These are phyloP conservation scores for Etheostoma nigrum DNA, from an alignment of 2,797 vertebrate genomes.

Conservation along the genomic window DNA sequence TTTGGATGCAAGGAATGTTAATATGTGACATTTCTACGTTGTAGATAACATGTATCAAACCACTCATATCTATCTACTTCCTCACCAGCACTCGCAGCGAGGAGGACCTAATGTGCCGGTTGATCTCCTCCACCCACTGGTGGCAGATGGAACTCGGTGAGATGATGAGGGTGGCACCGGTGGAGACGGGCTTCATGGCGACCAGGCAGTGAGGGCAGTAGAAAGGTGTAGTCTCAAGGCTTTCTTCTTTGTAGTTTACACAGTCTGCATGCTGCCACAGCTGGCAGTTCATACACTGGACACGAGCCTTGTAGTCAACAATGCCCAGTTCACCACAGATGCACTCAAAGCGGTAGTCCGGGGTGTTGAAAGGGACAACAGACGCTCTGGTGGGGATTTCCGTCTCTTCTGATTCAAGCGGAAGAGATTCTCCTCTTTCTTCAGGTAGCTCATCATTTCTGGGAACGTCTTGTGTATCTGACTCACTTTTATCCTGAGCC, in stretches of 20 bases:
- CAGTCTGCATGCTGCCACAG: conserved; percentile 98
- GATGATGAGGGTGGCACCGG: conserved; percentile 96
- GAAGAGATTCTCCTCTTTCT: conserved; percentile 13
- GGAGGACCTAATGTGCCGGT: conserved; percentile 92
- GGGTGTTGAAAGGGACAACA: conserved; percentile 86
- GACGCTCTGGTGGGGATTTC: conserved; percentile 74
- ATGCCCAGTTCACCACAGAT: conserved; percentile 95
- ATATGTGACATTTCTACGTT: neutral
- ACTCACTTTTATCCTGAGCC: conserved; percentile 46
- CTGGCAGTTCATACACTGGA: conserved; percentile 96
- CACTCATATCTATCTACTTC: neutral
- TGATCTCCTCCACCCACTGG: conserved; percentile 99
- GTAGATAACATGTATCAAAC: neutral
- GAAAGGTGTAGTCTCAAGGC: conserved; percentile 91
- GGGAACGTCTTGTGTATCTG: conserved; percentile 39
- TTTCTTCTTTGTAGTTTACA: conserved; percentile 96
- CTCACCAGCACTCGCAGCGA: conserved; percentile 95
- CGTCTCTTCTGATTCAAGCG: conserved; percentile 35
- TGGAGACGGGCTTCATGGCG: conserved; percentile 95
- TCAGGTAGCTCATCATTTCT: neutral
- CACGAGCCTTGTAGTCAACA: conserved; percentile 92
- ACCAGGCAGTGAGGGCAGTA: conserved; percentile 99
- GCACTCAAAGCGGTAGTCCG: conserved; percentile 95
- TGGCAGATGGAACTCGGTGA: conserved; percentile 99
- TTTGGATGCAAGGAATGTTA: neutral